Evolutionary conservation across 2,113 vertebrate species (phyloP).

Genomic region (Anoura caudifer): DNA sequence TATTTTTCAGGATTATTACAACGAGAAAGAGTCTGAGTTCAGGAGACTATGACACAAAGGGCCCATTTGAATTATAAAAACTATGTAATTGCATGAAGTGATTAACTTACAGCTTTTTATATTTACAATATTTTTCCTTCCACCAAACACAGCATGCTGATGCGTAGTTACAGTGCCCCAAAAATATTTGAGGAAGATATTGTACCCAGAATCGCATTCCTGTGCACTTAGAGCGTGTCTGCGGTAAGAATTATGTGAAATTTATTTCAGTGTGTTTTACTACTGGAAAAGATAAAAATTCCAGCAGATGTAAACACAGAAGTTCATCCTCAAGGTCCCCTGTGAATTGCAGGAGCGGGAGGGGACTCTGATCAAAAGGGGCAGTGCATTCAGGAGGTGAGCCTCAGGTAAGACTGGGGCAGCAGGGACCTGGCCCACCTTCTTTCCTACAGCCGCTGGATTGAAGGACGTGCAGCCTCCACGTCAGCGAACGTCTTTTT

Average conservation of each 20-base stretch:
- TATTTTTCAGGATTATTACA: conserved; percentile 19
- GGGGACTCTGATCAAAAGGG: background rate
- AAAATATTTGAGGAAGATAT: background rate
- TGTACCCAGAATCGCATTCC: background rate
- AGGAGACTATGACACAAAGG: background rate
- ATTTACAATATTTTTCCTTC: background rate
- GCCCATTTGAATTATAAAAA: background rate
- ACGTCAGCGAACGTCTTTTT: no score
- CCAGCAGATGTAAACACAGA: background rate
- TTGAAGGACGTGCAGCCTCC: background rate
- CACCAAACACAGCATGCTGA: background rate
- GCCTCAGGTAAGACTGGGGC: no score
- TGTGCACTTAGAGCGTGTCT: background rate
- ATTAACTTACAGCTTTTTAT: background rate
- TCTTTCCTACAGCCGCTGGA: background rate
- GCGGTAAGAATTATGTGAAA: background rate
- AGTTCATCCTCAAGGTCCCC: background rate
- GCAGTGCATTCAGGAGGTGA: background rate
- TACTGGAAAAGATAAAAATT: background rate
- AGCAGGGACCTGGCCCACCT: background rate
- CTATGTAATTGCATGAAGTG: background rate
- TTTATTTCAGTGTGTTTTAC: conserved; percentile 1
- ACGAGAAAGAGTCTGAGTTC: background rate
- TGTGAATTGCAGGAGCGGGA: background rate
- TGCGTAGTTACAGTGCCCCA: background rate